Percentiles rank a stretch among this genome's conserved stretches.
Evolutionary conservation across 2,888 invertebrate species (phyloP).

Genomic region (Torymus auratus): DNA sequence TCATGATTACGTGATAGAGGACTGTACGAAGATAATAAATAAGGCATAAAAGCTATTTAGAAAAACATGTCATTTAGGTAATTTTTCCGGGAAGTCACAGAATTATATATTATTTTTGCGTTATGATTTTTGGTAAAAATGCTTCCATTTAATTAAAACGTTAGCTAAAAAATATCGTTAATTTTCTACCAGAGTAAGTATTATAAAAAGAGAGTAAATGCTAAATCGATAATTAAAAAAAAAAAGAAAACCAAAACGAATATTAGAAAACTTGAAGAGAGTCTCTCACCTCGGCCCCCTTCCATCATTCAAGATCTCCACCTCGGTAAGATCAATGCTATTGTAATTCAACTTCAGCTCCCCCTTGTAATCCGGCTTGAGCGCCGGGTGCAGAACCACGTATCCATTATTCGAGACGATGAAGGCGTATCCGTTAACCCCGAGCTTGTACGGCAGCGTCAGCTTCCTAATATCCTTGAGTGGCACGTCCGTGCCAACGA

Average conservation of each 20-base stretch:
- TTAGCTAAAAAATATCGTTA: too few relatives aligned
- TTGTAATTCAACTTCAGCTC: constrained; percentile 94
- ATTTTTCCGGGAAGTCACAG: too few relatives aligned
- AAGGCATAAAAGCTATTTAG: too few relatives aligned
- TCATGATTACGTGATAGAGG: too few relatives aligned
- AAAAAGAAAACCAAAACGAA: neutral
- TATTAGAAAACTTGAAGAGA: constrained; percentile 5
- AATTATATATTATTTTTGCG: too few relatives aligned
- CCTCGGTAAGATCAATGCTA: constrained; percentile 96
- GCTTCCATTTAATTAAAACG: too few relatives aligned
- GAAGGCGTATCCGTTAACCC: constrained; percentile 97
- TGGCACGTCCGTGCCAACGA: constrained; percentile 96
- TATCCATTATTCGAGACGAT: constrained; percentile 98
- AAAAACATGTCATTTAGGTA: too few relatives aligned
- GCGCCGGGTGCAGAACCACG: constrained; percentile 94
- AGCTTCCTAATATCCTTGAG: constrained; percentile 93
- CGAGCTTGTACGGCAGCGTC: constrained; percentile 94
- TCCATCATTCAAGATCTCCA: constrained; percentile 89
- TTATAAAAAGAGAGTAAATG: too few relatives aligned
- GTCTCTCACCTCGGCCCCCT: constrained; percentile 80
- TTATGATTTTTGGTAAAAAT: too few relatives aligned
- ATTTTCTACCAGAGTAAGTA: too few relatives aligned
- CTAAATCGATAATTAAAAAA: neutral
- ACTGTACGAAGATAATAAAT: too few relatives aligned
- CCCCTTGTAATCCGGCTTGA: constrained; percentile 87